phyloP scores from a whole-genome alignment of 2,888 invertebrate species.

The Caenorhabditis sp. region DNA sequence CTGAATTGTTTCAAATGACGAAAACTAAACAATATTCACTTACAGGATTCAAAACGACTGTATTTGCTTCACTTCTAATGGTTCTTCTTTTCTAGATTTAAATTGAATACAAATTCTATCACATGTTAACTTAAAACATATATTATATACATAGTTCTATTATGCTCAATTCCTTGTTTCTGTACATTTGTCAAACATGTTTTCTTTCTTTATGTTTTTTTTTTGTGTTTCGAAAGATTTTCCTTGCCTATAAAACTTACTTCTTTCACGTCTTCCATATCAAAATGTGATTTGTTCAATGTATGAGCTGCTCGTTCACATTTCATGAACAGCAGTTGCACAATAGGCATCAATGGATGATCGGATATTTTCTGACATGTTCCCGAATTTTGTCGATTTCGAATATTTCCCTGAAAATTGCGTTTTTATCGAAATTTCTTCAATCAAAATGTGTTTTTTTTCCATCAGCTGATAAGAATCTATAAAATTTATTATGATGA shows the following conservation, averaged over 20 bases:
- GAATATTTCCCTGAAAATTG: background rate
- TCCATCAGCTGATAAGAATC: background rate
- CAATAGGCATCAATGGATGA: constrained; percentile 43
- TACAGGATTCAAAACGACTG: background rate
- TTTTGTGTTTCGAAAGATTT: constrained; percentile 9
- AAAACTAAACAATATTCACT: too few relatives aligned
- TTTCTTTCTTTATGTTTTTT: background rate
- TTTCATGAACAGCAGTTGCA: constrained; percentile 35
- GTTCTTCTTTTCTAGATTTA: constrained; percentile 8
- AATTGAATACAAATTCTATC: background rate
- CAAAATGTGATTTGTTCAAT: constrained; percentile 18
- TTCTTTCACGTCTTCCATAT: constrained; percentile 34
- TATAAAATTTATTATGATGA: constrained; percentile 12
- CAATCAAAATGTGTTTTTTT: background rate
- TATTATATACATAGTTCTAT: background rate
- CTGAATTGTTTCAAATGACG: too few relatives aligned
- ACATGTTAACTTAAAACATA: background rate
- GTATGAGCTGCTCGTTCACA: constrained; percentile 26
- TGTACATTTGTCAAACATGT: constrained; percentile 23
- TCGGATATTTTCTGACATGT: constrained; percentile 11
- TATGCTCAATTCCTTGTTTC: constrained; percentile 23
- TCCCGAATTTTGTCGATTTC: background rate
- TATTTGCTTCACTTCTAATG: constrained; percentile 6
- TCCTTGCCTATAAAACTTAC: constrained; percentile 28
- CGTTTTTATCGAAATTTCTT: background rate